Percentiles rank a stretch among this genome's conserved stretches.
Conservation (phyloP, 1,140 invertebrate species). For the Pteromalus puparum region DNA sequence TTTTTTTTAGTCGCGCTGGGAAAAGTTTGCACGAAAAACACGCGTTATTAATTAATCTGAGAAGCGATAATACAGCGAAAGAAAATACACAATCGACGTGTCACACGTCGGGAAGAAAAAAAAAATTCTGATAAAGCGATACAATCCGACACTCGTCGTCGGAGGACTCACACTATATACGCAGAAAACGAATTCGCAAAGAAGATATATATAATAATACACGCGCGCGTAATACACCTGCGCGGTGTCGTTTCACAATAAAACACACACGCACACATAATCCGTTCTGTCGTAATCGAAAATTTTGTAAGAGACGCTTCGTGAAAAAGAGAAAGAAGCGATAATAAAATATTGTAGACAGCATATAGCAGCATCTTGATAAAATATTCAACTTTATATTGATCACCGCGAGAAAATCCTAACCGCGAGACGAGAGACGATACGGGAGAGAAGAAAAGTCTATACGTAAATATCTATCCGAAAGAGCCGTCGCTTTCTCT, state of each 20-base stretch:
- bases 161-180: too few species aligned
- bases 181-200: too few species aligned
- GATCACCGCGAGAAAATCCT: background rate
- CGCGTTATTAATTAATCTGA: too few species aligned
- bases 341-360: background rate
- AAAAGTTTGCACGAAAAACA: too few species aligned
- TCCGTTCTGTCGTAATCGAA: background rate
- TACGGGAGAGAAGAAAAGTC: background rate
- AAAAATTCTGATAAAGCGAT: too few species aligned
- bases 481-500: background rate
- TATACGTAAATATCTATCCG: background rate
- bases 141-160: too few species aligned
- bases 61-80: too few species aligned
- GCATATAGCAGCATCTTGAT: background rate
- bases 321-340: background rate
- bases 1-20: too few species aligned
- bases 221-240: background rate
- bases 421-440: background rate
- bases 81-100: too few species aligned
- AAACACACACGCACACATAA: background rate
- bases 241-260: background rate
- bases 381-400: background rate
- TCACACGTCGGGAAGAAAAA: too few species aligned
- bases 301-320: background rate
- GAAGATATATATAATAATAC: background rate